A percentile compares a stretch with the other conserved stretches of the same genome.
Evolutionary conservation across 2,797 vertebrate genomes (phyloP).

Genomic region (Serranus cabrilla): DNA sequence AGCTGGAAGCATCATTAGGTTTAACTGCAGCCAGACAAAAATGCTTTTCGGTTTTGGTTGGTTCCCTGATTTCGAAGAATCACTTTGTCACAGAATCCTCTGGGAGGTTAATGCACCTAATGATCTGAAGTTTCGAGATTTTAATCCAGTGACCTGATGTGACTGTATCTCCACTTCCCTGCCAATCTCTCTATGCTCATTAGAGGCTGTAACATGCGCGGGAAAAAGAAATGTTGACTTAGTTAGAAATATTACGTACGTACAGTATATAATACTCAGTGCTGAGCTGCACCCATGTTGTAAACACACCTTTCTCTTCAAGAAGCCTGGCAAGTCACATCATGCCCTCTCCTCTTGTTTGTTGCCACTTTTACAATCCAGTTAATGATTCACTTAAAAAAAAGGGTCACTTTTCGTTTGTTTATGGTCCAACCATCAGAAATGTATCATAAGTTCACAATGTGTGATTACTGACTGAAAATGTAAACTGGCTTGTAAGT

Average conservation of each 20-base stretch:
- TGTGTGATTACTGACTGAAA: not conserved
- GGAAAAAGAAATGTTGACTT: conserved; percentile 13
- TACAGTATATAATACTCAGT: not conserved
- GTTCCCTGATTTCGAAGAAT: conserved; percentile 16
- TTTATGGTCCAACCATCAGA: not conserved
- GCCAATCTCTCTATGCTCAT: conserved; percentile 9
- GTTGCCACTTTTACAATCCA: not conserved
- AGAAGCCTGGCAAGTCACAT: conserved; percentile 31
- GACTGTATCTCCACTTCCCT: conserved; percentile 57
- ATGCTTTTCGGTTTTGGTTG: not conserved
- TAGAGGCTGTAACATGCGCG: conserved; percentile 25
- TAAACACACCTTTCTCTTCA: conserved; percentile 19
- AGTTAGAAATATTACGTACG: not conserved
- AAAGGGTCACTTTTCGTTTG: not conserved
- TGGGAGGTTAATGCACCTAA: conserved; percentile 51
- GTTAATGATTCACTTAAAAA: conserved; percentile 1
- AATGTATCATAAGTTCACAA: not conserved
- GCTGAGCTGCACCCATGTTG: not conserved
- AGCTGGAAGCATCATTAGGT: conserved; percentile 4
- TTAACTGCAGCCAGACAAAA: conserved; percentile 6
- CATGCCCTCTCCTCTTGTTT: conserved; percentile 35
- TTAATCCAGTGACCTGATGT: conserved; percentile 60
- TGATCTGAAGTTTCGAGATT: conserved; percentile 68
- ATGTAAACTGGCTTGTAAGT: not conserved
- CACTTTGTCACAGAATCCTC: conserved; percentile 14